Conservation (phyloP, 2,797 vertebrate species). For the Oreonectes daqikongensis region DNA sequence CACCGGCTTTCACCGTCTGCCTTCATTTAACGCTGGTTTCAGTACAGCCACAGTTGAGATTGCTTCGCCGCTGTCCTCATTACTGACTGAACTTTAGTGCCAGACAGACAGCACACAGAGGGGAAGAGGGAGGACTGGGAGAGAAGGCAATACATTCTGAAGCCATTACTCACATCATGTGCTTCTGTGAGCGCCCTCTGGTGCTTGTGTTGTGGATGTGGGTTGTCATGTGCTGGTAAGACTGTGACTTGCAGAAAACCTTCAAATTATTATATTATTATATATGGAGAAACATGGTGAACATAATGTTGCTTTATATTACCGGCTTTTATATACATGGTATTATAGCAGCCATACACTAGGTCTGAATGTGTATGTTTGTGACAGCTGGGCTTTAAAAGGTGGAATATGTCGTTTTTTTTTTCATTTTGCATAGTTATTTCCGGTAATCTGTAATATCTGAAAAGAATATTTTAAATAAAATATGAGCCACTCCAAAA, state of each 20-base stretch:
- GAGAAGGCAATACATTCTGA: slow-evolving; percentile 18
- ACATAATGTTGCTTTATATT: neutral
- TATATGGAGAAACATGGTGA: neutral
- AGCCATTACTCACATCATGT: slow-evolving; percentile 4
- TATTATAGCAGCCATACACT: neutral
- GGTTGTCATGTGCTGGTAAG: neutral
- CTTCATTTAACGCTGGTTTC: slow-evolving; percentile 20
- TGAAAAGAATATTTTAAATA: no score
- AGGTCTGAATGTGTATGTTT: neutral
- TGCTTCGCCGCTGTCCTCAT: slow-evolving; percentile 22
- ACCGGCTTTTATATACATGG: neutral
- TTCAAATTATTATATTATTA: neutral
- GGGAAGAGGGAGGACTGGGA: slow-evolving; percentile 22
- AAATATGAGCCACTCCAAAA: no score
- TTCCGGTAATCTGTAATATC: no score
- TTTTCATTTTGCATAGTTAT: no score
- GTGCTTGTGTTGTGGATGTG: slow-evolving; percentile 23
- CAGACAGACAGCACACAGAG: slow-evolving; percentile 25
- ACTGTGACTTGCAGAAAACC: neutral
- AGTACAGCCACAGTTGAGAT: neutral
- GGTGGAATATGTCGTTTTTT: no score
- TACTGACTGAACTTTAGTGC: slow-evolving; percentile 49
- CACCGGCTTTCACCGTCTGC: neutral
- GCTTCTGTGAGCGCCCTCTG: slow-evolving; percentile 43
- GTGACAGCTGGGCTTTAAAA: no score